Evolutionary conservation across 2,888 invertebrate genomes (phyloP).

Genomic region (Nasonia oneida): DNA sequence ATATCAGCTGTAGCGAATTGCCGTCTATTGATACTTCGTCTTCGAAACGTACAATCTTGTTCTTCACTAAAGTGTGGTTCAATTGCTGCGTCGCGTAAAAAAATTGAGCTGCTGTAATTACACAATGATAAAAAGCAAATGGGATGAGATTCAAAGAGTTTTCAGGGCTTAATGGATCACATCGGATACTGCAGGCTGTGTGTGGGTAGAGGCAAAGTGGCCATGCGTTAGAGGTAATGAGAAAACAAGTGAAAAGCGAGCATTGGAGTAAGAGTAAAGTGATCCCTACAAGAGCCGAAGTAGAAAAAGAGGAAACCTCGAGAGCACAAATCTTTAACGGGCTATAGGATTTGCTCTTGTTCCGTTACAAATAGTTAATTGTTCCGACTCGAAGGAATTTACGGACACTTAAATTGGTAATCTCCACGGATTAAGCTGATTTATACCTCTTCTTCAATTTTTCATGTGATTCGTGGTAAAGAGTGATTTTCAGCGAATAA

Average conservation of each 20-base stretch:
- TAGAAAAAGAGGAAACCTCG: background rate
- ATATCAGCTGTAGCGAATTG: background rate
- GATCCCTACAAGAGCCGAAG: background rate
- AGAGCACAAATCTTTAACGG: constrained; percentile 28
- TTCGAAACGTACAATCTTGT: background rate
- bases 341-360: constrained; percentile 17
- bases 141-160: background rate
- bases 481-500: too few species aligned
- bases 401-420: background rate
- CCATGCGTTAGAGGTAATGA: constrained; percentile 21
- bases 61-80: background rate
- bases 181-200: background rate
- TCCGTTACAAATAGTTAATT: constrained; percentile 17
- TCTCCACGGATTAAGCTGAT: background rate
- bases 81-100: background rate
- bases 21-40: background rate
- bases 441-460: background rate
- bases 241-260: constrained; percentile 12
- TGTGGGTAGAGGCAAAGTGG: background rate
- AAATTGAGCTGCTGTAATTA: background rate
- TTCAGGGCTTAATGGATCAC: background rate
- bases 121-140: constrained; percentile 1
- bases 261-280: background rate
- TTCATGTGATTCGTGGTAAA: background rate
- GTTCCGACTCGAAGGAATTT: constrained; percentile 17